Conservation (phyloP, 2,113 vertebrate genomes). For the Strigops habroptila region DNA sequence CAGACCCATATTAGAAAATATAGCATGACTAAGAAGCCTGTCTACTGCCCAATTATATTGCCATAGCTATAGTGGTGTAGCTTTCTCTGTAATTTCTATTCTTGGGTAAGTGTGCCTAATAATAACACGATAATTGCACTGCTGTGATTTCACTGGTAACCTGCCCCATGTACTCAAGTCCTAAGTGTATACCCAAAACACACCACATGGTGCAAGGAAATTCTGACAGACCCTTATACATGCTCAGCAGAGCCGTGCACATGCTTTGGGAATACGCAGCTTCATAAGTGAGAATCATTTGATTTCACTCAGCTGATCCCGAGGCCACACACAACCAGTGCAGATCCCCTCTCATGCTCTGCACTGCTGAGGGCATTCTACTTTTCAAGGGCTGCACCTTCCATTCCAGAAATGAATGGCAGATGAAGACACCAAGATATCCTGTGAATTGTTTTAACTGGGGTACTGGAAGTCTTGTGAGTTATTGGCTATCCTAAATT, state of each 20-base stretch:
- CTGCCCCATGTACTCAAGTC: not conserved
- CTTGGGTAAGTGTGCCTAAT: not conserved
- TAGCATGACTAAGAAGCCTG: not conserved
- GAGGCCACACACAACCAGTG: not conserved
- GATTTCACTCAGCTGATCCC: not conserved
- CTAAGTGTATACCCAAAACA: not conserved
- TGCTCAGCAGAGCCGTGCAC: not conserved
- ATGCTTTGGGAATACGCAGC: accelerated
- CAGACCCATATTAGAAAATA: not conserved
- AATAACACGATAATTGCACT: not conserved
- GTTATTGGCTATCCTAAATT: not conserved
- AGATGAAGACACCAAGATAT: not conserved
- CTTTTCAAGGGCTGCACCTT: not conserved
- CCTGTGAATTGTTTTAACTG: not conserved
- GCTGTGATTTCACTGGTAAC: not conserved
- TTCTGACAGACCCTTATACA: not conserved
- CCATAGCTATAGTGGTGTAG: not conserved
- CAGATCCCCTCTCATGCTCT: not conserved
- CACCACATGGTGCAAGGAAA: not conserved
- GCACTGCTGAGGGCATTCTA: not conserved
- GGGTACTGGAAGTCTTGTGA: not conserved
- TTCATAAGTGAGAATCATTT: not conserved
- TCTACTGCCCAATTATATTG: not conserved
- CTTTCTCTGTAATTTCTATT: not conserved
- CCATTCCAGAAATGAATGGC: not conserved